Base-by-base conservation (phyloP, 2,888 invertebrate species). In the Seira sanloemensis region DNA sequence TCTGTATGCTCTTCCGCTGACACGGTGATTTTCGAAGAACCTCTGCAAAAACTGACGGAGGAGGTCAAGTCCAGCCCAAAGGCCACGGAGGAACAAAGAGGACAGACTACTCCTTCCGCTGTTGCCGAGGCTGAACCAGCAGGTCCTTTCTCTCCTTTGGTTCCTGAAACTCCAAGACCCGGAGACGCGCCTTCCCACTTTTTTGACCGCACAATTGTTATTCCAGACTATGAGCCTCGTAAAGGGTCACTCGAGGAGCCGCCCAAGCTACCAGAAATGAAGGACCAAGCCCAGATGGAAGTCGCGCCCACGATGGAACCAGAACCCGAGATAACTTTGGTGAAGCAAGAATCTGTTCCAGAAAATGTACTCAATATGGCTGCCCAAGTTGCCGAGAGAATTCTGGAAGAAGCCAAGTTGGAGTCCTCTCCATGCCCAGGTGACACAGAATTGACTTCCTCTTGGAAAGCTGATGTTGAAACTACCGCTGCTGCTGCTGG, bases 181-280 rank as follows among this genome's bases (percentile, higher is more conserved):
- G 76, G 76, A 2, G 1, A 5, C 16, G 82, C 71, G 23, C 26
- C 66, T 19, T 19, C 46, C 25, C 82, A 82, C 82, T 86, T 86
- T 79, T 86, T 86, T 83, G 83, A 86, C 78, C 19, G 74, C 50
- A 86, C 86, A 65, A 82, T 86, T 76, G 76, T 75, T 75, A 84
- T 84, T 79, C 79, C 84, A 78, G 85, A 85, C 79, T 73, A 75
- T 76, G 86, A 86, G 16, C 69, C 74, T 24, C 80, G 26, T 19
- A 27, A 69, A 1, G 9, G n/a, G n/a, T 65, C 23, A 23, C 65
- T 2, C 65, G 9, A 65, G 65, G 23, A 65, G 65, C 66, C 19
- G 9, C 9, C 2, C 21, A 19, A 21, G 1, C 19, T 19, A 9
- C 12, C 66, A n/a, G n/a, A n/a, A n/a, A n/a, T n/a, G n/a, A n/a